A percentile compares a stretch with the other conserved stretches of the same genome.
Conservation (phyloP, 1,140 invertebrate species). For the Bombus huntii region DNA sequence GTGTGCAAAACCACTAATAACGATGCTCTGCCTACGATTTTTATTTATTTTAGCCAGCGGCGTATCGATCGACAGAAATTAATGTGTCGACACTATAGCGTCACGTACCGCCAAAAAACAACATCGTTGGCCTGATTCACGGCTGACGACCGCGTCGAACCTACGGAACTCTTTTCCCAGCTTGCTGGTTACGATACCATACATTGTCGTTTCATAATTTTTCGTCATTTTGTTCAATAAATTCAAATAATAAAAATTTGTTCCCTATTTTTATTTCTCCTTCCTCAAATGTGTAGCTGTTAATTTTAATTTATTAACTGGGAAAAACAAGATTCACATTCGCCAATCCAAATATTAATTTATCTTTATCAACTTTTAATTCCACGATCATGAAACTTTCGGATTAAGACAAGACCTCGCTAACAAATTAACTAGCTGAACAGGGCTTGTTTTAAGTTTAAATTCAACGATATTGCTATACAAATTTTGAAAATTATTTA, state of each 20-base stretch:
- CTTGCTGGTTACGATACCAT: too few relatives aligned
- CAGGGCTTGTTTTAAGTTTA: background rate
- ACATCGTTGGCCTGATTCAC: background rate
- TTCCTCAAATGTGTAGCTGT: background rate
- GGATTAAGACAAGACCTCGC: background rate
- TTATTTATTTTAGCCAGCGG: slow-evolving; percentile 36
- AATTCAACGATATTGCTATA: background rate
- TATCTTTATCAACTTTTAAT: too few relatives aligned
- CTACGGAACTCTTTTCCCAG: background rate
- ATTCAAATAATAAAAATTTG: background rate
- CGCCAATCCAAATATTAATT: too few relatives aligned
- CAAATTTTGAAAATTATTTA: background rate
- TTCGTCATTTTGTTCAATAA: background rate
- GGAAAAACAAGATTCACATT: background rate
- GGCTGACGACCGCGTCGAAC: background rate
- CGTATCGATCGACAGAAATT: slow-evolving; percentile 36
- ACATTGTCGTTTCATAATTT: background rate
- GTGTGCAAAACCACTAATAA: slow-evolving; percentile 42
- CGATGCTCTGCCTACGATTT: slow-evolving; percentile 33
- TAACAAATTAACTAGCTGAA: background rate
- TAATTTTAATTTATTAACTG: background rate
- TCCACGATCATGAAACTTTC: background rate
- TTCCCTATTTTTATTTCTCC: background rate
- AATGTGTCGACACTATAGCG: background rate
- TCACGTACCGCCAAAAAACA: background rate